phyloP scores from a whole-genome alignment of 1,140 invertebrate species.

The Pseudoatta argentina region DNA sequence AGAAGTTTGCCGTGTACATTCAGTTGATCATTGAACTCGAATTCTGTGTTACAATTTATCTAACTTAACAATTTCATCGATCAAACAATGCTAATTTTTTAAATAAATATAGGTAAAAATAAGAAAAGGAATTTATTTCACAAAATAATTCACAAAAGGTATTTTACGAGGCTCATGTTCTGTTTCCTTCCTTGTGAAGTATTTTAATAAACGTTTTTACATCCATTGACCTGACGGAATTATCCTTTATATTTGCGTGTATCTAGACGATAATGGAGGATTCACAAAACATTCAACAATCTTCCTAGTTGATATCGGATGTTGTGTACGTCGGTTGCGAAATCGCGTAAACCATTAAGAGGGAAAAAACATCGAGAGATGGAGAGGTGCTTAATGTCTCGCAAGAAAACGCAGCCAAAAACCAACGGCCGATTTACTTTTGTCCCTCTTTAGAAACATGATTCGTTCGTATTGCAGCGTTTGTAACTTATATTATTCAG shows the following conservation, averaged over 20 bases:
- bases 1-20: conserved; percentile 81
- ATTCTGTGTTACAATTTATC: not conserved
- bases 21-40: conserved; percentile 68
- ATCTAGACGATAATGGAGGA: conserved; percentile 24
- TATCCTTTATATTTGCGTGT: not conserved
- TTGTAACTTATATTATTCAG: conserved; percentile 11
- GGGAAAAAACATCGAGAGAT: not conserved
- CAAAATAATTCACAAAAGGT: not conserved
- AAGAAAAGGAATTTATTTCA: not conserved
- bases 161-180: not conserved
- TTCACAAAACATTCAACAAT: conserved; percentile 23
- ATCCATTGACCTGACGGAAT: not conserved
- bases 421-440: not conserved
- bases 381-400: not conserved
- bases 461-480: not conserved
- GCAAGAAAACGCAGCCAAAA: conserved; percentile 7
- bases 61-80: not conserved
- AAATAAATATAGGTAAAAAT: not conserved
- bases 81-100: not conserved
- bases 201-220: not conserved
- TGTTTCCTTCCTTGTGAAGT: not conserved
- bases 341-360: conserved; percentile 19
- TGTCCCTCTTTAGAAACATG: not conserved
- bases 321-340: not conserved
- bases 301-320: conserved; percentile 13